phyloP scores from a whole-genome alignment of 2,113 vertebrate species.

The Solea senegalensis region DNA sequence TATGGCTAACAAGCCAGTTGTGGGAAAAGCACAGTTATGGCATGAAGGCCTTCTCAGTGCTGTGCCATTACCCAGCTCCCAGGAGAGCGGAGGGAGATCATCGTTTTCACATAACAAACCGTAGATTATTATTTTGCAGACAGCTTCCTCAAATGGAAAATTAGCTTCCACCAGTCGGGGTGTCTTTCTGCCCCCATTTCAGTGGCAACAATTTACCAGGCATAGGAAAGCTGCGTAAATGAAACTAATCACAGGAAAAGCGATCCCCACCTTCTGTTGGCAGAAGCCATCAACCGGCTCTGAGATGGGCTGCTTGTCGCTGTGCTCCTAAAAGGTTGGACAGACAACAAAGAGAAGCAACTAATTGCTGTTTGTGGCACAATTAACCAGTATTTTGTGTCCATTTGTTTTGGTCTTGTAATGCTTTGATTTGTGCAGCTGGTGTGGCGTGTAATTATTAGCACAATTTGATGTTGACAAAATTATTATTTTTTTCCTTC shows the following conservation, averaged over 20 bases:
- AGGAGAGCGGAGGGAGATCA: conserved; percentile 68
- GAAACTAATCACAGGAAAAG: conserved; percentile 72
- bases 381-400: conserved; percentile 52
- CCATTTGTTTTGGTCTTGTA: conserved; percentile 54
- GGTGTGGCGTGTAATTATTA: conserved; percentile 53
- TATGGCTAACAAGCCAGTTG: conserved; percentile 72
- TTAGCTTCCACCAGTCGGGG: conserved; percentile 64
- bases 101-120: conserved; percentile 79
- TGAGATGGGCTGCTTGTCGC: conserved; percentile 33
- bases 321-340: conserved; percentile 37
- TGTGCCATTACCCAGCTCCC: conserved; percentile 75
- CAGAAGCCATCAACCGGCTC: conserved; percentile 61
- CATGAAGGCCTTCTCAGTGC: conserved; percentile 60
- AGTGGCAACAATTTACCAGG: conserved; percentile 58
- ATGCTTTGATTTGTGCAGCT: conserved; percentile 52
- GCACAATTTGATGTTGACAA: conserved; percentile 36
- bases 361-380: conserved; percentile 54
- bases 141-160: conserved; percentile 80
- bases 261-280: conserved; percentile 62
- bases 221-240: conserved; percentile 66
- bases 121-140: conserved; percentile 81
- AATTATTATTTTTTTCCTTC: conserved; percentile 9
- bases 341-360: conserved; percentile 27
- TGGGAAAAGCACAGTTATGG: conserved; percentile 60
- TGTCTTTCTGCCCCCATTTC: conserved; percentile 57